Base-by-base conservation (phyloP, 1,140 invertebrate species). In the Homarus americanus region DNA sequence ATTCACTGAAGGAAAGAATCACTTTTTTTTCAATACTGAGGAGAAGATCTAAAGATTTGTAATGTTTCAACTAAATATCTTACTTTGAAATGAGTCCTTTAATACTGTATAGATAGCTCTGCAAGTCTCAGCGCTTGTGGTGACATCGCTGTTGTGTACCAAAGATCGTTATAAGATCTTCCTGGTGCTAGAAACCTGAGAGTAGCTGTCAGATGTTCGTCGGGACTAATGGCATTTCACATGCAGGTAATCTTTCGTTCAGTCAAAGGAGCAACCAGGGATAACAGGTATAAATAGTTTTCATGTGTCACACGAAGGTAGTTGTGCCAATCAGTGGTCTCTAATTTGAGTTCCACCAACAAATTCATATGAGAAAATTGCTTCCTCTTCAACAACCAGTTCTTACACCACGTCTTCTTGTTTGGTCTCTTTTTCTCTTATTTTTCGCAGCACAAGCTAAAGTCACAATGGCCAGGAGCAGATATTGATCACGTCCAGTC, bases 291-390 rank as follows among this genome's bases (percentile, higher is more conserved):
- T 17, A 82, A 82, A 63, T 58, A 82, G 49, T 20, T 82, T 63
- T 66, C 80, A 28, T 82, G 49, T 44, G 76, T 79, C 38, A 79
- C 44, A 49, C 73, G 73, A 76, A 44, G 38, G 38, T 49, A 79
- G 32, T 28, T 79, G 41, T 79, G 44, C 76, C 17, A 79, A 44
- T 44, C 72, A 75, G 12, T n/a, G n/a, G n/a, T 49, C 24, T 40
- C 38, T 40, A 38, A 9, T 24, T 76, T 76, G 3, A 76, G 38
- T 76, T 76, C 38, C 36, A 36, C 32, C 73, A 76, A 76, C 9
- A 76, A 32, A 76, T 76, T 76, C 73, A 40, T 76, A 32, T 76
- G 32, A 40, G 32, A 76, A 34, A 40, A 34, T 40, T 76, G 73
- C 38, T 40, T 76, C 73, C 73, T n/a, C 38, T 76, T 76, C 73